These are phyloP conservation scores for Deroplatys truncata DNA, from an alignment of 2,888 invertebrate genomes.

Conservation along the genomic window DNA sequence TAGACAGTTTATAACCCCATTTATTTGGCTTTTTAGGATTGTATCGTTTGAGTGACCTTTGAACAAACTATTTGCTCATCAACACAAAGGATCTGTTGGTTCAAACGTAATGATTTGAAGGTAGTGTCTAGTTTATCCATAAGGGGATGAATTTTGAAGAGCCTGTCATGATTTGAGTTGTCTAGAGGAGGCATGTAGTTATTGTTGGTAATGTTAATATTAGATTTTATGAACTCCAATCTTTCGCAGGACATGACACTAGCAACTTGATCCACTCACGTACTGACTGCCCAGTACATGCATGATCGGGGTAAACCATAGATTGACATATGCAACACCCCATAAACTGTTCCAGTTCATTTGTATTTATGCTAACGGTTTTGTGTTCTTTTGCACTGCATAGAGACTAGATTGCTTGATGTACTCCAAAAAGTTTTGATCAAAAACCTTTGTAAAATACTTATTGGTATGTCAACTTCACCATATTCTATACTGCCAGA, in stretches of 20 bases:
- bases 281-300: not conserved
- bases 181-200: not conserved
- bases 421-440: too few species aligned
- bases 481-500: too few species aligned
- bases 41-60: slow-evolving; percentile 36
- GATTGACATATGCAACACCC: too few species aligned
- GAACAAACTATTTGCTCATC: not conserved
- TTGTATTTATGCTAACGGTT: too few species aligned
- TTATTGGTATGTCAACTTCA: too few species aligned
- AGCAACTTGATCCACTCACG: not conserved
- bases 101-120: not conserved
- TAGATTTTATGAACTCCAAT: not conserved
- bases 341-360: too few species aligned
- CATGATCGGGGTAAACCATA: not conserved
- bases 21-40: slow-evolving; percentile 44
- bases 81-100: not conserved
- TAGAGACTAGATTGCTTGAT: too few species aligned
- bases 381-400: too few species aligned
- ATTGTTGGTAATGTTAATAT: not conserved
- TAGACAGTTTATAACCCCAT: slow-evolving; percentile 39
- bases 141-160: not conserved
- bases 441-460: too few species aligned
- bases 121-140: not conserved
- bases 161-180: not conserved
- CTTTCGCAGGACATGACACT: not conserved